These are phyloP conservation scores for Pterocles burchelli DNA, from an alignment of 2,113 vertebrate genomes.

Conservation along the genomic window DNA sequence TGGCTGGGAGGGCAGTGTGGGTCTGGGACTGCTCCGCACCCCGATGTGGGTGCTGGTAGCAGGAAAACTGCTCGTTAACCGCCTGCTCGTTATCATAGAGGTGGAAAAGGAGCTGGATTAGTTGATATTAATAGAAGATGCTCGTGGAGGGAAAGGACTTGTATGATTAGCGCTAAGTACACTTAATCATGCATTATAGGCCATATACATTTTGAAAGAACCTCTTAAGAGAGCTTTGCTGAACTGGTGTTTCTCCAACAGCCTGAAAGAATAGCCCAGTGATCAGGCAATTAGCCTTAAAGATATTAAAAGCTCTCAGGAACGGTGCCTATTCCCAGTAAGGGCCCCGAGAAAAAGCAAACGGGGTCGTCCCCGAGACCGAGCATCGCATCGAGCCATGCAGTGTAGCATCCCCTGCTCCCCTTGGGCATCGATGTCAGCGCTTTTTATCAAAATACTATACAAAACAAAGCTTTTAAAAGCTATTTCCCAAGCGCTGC, in stretches of 20 bases:
- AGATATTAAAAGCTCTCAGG: neutral
- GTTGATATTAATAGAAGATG: constrained; percentile 17
- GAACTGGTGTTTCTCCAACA: constrained; percentile 43
- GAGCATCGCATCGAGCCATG: rapidly evolving
- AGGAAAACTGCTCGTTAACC: neutral
- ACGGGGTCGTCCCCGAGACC: rapidly evolving
- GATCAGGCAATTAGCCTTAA: neutral
- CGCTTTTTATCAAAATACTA: neutral
- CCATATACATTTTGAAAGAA: neutral
- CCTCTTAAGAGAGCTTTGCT: constrained; percentile 26
- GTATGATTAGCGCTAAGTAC: constrained; percentile 29
- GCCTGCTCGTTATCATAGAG: neutral
- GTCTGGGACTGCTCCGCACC: neutral
- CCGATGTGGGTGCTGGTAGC: neutral
- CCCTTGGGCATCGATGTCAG: neutral
- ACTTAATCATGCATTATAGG: neutral
- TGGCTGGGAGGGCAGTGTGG: rapidly evolving
- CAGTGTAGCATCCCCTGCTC: neutral
- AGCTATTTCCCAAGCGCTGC: neutral
- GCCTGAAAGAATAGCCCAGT: neutral
- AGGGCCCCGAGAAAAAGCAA: neutral
- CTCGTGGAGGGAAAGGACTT: neutral
- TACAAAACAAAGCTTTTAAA: neutral
- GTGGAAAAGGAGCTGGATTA: neutral
- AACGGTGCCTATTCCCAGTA: neutral